These are phyloP conservation scores for Willowsia nigromaculata DNA, from an alignment of 2,888 invertebrate species.

Conservation along the genomic window DNA sequence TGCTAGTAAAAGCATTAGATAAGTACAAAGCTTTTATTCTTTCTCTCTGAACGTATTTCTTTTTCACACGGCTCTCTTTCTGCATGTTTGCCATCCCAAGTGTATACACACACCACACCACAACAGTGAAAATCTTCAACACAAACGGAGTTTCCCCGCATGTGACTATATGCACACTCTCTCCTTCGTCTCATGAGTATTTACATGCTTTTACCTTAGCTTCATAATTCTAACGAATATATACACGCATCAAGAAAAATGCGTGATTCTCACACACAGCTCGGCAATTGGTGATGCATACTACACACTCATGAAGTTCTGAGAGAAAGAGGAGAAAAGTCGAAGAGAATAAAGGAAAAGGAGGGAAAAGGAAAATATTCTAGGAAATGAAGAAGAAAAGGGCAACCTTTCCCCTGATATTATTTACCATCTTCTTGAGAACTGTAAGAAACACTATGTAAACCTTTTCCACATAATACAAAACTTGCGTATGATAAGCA, in stretches of 20 bases:
- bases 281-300: not conserved
- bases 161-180: not conserved
- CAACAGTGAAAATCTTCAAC: not conserved
- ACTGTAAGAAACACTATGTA: constrained; percentile 48
- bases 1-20: constrained; percentile 49
- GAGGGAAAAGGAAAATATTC: not conserved
- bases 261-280: not conserved
- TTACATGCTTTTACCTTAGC: not conserved
- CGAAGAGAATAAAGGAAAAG: constrained; percentile 13
- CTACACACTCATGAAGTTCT: not conserved
- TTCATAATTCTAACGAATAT: not conserved
- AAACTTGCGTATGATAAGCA: constrained; percentile 1
- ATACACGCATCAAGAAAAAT: not conserved
- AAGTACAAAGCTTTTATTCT: constrained; percentile 18
- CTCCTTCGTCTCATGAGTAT: not conserved
- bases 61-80: constrained; percentile 44
- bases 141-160: not conserved
- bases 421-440: constrained; percentile 58
- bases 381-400: not conserved
- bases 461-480: constrained; percentile 1
- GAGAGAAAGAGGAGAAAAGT: not conserved
- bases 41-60: constrained; percentile 1
- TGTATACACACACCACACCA: constrained; percentile 1
- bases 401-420: constrained; percentile 45
- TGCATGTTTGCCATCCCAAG: not conserved